Percentiles rank a stretch among this genome's conserved stretches.
Conservation (phyloP, 2,888 invertebrate species). For the Polydrusus tereticollis region DNA sequence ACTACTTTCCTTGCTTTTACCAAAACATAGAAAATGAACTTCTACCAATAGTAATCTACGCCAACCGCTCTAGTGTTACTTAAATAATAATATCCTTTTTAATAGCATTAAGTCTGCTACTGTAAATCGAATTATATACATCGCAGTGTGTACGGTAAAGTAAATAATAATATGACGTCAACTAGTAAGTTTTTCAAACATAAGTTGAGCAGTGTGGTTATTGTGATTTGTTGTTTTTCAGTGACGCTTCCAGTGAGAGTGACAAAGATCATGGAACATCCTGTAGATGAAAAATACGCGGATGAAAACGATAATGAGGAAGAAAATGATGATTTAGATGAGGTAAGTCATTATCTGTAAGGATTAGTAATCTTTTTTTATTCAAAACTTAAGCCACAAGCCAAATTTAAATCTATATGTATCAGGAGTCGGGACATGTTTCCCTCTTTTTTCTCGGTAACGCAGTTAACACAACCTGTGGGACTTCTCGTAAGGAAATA, state of each 20-base stretch:
- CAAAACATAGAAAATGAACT: conserved; percentile 28
- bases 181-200: conserved; percentile 48
- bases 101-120: conserved; percentile 19
- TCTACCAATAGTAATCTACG: neutral
- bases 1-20: conserved; percentile 38
- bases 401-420: no score
- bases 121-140: conserved; percentile 9
- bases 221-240: conserved; percentile 39
- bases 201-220: conserved; percentile 8
- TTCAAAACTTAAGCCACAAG: neutral
- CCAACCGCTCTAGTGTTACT: conserved; percentile 8
- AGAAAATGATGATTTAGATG: conserved; percentile 55
- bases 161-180: conserved; percentile 43
- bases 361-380: neutral
- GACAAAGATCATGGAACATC: conserved; percentile 52
- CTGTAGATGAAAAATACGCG: conserved; percentile 48
- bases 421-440: no score
- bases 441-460: no score
- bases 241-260: conserved; percentile 52
- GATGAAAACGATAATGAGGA: conserved; percentile 48
- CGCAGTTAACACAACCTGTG: no score
- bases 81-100: conserved; percentile 25
- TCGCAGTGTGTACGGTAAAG: conserved; percentile 25
- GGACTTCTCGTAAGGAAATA: no score
- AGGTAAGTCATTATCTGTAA: conserved; percentile 48